Evolutionary conservation across 2,113 vertebrate genomes (phyloP), one percentile per base, ranked within the genome.

Genomic region (Todiramphus saurophagus): DNA sequence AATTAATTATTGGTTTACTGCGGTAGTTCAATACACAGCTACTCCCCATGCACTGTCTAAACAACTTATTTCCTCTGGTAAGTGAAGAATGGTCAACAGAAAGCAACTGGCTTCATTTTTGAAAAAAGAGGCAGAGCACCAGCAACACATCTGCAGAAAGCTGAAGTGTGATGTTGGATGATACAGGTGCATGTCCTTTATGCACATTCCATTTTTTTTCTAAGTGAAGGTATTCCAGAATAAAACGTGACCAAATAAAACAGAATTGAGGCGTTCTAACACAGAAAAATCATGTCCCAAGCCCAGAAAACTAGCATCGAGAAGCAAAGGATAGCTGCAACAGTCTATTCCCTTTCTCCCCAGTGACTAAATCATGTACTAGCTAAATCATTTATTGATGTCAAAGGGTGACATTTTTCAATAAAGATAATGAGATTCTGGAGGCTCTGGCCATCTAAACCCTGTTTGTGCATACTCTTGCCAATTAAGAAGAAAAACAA

Each of bases 351-450:
- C 69, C 21, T 59, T 93, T 91, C 85, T 95, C 85, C 91, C 66
- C 41, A 59, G 72, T 77, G 80, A 96, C 60, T 77, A 7, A 23
- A 81, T 60, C 28, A 68, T 30, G n/a, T 73, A 68, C 81, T 58
- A 70, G 55, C 83, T 94, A 81, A 68, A 91, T 82, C 46, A 94
- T 78, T 90, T 81, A 79, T 87, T 91, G 41, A 35, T 94, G 77
- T 84, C 58, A 95, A 87, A 82, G 37, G 62, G 35, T 92, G 78
- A 73, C 70, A 86, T 87, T 97, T 93, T 76, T 94, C 88, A 93
- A 80, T 89, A 92, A 96, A 74, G 55, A 85, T 85, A 97, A 96
- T 91, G 83, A 96, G 88, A 96, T 94, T 93, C 83, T 91, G 74
- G 80, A 79, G 28, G 50, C 50, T 74, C 59, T 75, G 92, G 69